Evolutionary conservation across 2,797 vertebrate genomes (phyloP), one percentile per base, ranked within the genome.

Genomic region (Tapera naevia): DNA sequence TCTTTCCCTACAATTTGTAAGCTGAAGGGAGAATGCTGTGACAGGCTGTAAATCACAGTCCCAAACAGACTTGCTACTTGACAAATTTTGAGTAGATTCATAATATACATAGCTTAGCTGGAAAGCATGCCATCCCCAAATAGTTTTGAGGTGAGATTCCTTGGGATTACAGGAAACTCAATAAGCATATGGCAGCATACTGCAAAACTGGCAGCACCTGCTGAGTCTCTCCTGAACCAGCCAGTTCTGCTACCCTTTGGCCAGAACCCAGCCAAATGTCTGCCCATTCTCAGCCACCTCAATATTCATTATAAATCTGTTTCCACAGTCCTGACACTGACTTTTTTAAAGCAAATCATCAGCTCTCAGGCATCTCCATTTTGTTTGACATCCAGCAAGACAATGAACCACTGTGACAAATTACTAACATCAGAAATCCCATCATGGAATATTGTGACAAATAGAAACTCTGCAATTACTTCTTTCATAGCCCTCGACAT

Each of bases 391-490:
- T 56, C 72, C 57, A 0, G 89, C 35, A 83, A 94, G 94, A 92
- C 93, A 96, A 93, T 69, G 93, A 96, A 58, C 84, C 76, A 10
- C 46, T 33, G 67, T 94, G 93, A 97, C 92, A 95, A 94, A 96
- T 96, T 61, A 75, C 86, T 37, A 66, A 75, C 94, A 91, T 95
- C 93, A 93, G 79, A 89, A 94, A 91, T 89, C 65, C 89, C 92
- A 94, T 94, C 87, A 89, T 93, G 72, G 91, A 93, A 95, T 93
- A 92, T 92, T 94, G 94, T 93, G 92, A 96, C 94, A 96, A 97
- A 97, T 76, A 93, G 93, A 95, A 97, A 95, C 87, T 92, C 88
- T 21, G 75, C 93, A 94, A 88, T 93, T 92, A 93, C 69, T 86
- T 78, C 91, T 93, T 89, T 81, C 95, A 86, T 21, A 79, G 92